Evolutionary conservation across 1,140 invertebrate genomes (phyloP), one percentile per base, ranked within the genome.

Genomic region (Drosophila orosa): DNA sequence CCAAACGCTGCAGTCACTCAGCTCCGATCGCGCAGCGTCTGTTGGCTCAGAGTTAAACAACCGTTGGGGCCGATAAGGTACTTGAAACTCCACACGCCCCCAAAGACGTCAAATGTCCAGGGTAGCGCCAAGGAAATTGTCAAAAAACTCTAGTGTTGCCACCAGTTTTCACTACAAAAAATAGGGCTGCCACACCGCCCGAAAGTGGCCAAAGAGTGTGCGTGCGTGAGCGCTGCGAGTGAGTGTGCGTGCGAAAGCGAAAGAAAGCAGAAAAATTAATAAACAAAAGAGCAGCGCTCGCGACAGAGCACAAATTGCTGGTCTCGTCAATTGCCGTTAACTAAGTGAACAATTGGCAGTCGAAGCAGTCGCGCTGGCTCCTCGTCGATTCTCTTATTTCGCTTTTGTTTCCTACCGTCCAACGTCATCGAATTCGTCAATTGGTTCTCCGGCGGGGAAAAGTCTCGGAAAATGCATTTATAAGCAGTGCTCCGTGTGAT

Each of bases 371-470:
- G 57, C 57, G 48, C 37, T 50, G 63, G 65, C 40, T 44, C 54
- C 24, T 29, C 54, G 17, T 74, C 50, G 55, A 37, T 44, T 71
- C 19, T 12, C 25, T n/a, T 33, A 31, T 19, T 17, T 42, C 24
- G 31, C 42, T 29, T 24, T 35, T 55, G 60, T 52, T 33, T 45
- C 25, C 27, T 25, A n/a, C 47, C 72, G 60, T 57, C 33, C 73
- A 66, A 75, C 81, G 82, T 85, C 81, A 85, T 65, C 74, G 74
- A 85, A 86, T 66, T 57, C 68, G 82, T 83, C 79, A 85, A 80
- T 85, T 78, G 58, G 60, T 72, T 45, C 76, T 68, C 67, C 62
- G 77, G 61, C 72, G 61, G 74, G 65, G 47, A 45, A 58, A 69
- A 67, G 50, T 52, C 25, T 57, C 73, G 25, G 29, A 76, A 60